phyloP scores from a whole-genome alignment of 1,140 invertebrate species.

The Theocolax elegans region DNA sequence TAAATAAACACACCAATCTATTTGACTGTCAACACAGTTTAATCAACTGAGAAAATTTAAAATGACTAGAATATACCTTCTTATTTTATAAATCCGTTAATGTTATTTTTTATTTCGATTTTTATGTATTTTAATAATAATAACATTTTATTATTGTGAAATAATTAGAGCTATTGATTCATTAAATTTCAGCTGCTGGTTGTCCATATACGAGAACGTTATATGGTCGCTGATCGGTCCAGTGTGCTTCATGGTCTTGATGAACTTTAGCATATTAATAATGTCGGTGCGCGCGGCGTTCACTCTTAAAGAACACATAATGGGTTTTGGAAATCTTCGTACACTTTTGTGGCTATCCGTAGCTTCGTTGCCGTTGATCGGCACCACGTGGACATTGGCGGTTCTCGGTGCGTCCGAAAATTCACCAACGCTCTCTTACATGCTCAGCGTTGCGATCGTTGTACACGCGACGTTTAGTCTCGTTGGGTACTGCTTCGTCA shows the following conservation, averaged over 20 bases:
- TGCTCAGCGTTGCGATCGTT: constrained; percentile 77
- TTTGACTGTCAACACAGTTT: no score
- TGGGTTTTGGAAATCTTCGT: constrained; percentile 90
- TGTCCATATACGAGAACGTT: constrained; percentile 91
- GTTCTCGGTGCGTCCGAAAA: constrained; percentile 84
- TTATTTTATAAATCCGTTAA: no score
- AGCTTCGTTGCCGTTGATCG: constrained; percentile 80
- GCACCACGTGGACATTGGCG: constrained; percentile 83
- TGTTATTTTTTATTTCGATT: no score
- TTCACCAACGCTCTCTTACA: constrained; percentile 76
- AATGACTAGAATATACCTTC: no score
- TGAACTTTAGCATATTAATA: constrained; percentile 83
- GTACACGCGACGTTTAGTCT: constrained; percentile 82
- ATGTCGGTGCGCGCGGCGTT: constrained; percentile 90
- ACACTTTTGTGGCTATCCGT: constrained; percentile 87
- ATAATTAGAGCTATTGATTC: neutral
- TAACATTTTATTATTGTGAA: neutral
- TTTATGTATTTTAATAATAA: no score
- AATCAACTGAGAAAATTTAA: no score
- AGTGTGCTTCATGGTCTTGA: constrained; percentile 79
- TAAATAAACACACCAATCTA: no score
- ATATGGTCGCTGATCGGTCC: constrained; percentile 93
- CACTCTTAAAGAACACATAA: constrained; percentile 88
- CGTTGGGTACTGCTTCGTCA: constrained; percentile 86
- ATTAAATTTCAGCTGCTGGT: constrained; percentile 83